Conservation (phyloP, 2,113 vertebrate species). For the Columba janthina region DNA sequence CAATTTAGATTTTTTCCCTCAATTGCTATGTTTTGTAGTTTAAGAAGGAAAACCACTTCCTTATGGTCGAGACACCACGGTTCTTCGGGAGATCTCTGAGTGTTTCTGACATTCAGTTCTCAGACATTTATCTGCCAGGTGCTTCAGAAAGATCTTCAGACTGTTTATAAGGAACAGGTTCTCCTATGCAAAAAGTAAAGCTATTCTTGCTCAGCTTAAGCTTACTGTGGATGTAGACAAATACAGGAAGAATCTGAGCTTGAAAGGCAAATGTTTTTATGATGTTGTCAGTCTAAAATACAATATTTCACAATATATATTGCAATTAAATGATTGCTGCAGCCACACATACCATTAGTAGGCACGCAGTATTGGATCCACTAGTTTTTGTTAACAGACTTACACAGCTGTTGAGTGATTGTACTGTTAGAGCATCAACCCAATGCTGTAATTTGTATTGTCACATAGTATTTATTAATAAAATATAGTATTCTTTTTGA, state of each 20-base stretch:
- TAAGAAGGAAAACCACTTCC: background rate
- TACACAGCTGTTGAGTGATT: background rate
- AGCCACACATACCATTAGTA: background rate
- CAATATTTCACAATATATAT: background rate
- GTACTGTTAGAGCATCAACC: background rate
- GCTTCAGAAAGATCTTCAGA: background rate
- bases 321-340: background rate
- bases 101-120: background rate
- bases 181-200: background rate
- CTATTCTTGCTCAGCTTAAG: background rate
- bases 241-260: background rate
- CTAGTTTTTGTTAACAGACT: background rate
- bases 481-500: background rate
- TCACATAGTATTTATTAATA: background rate
- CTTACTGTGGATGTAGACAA: background rate
- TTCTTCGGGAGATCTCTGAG: background rate
- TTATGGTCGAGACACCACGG: background rate
- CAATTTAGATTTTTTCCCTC: background rate
- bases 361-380: background rate
- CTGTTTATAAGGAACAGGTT: background rate
- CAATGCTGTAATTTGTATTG: background rate
- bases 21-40: background rate
- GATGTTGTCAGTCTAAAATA: background rate
- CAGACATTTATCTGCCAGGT: background rate
- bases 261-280: background rate